These are phyloP conservation scores for Pelusios castaneus DNA, from an alignment of 2,113 vertebrate genomes.

Conservation along the genomic window DNA sequence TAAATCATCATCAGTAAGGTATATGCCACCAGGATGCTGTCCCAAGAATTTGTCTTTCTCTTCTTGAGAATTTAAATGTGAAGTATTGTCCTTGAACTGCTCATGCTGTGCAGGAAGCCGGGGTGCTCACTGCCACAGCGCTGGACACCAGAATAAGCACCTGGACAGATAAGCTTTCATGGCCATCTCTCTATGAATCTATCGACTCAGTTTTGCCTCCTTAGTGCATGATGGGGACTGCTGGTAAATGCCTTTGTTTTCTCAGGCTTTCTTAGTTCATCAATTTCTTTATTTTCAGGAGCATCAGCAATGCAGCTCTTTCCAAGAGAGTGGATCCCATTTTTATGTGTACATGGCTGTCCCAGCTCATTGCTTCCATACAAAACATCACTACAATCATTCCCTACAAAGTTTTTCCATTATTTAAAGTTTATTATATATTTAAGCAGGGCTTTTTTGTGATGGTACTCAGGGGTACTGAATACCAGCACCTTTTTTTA, in stretches of 20 bases:
- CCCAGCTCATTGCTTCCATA: neutral
- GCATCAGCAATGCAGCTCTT: neutral
- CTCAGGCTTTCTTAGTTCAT: neutral
- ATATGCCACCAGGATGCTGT: neutral
- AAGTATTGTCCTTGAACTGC: neutral
- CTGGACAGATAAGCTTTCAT: neutral
- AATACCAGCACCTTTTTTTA: no score
- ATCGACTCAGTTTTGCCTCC: neutral
- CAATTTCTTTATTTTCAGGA: neutral
- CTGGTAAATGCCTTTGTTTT: neutral
- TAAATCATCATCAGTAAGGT: conserved; percentile 18
- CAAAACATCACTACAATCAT: neutral
- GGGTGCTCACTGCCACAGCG: neutral
- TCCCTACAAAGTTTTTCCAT: neutral
- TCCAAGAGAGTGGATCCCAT: neutral
- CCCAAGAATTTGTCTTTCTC: neutral
- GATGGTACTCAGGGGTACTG: no score
- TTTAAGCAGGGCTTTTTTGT: no score
- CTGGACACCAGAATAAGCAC: neutral
- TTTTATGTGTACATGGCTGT: neutral
- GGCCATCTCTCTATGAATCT: neutral
- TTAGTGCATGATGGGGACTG: neutral
- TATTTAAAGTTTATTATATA: neutral
- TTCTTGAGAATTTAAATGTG: conserved; percentile 1
- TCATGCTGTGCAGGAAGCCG: neutral